Evolutionary conservation across 2,797 vertebrate species (phyloP).

Genomic region (Bothrops alternatus): DNA sequence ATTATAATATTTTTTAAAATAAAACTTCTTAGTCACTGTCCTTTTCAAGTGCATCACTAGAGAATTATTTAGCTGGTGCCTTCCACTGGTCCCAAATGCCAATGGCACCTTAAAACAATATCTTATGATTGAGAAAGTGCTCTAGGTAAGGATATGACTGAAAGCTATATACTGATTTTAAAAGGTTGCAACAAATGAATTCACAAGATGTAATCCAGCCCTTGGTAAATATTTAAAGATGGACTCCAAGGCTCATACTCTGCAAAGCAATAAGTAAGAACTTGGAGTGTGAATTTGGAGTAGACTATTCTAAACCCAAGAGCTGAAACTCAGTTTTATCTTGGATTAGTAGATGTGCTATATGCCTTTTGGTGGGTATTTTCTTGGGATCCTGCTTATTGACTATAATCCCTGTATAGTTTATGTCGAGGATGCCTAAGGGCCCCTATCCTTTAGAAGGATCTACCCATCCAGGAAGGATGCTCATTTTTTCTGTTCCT

Average conservation of each 20-base stretch:
- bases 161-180: neutral
- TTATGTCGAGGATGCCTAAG: neutral
- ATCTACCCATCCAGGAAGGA: neutral
- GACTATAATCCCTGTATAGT: neutral
- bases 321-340: neutral
- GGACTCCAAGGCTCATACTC: no score
- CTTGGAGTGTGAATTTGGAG: neutral
- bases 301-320: neutral
- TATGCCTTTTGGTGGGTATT: neutral
- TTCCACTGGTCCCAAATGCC: conserved; percentile 79
- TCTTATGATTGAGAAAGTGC: neutral
- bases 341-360: neutral
- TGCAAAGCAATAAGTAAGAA: neutral
- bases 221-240: neutral
- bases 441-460: neutral
- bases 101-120: neutral
- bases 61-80: conserved; percentile 79
- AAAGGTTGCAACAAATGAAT: neutral
- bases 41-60: conserved; percentile 78
- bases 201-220: neutral
- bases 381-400: neutral
- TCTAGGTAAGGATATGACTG: neutral
- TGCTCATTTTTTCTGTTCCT: neutral
- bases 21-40: conserved; percentile 83
- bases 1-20: conserved; percentile 75